phyloP scores from a whole-genome alignment of 2,113 vertebrate genomes.

The Hemicordylus capensis region DNA sequence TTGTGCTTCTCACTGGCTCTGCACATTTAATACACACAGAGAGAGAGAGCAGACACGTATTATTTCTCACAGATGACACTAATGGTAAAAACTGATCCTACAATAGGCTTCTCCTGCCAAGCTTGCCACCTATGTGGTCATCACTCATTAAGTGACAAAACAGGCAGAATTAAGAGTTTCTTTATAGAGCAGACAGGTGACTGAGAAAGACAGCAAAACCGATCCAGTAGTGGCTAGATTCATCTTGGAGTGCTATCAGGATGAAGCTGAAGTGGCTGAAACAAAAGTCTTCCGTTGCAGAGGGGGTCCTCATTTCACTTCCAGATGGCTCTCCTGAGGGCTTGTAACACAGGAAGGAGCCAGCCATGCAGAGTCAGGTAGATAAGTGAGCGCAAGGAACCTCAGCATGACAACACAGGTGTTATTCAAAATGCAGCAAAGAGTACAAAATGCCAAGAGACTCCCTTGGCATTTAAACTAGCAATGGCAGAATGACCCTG shows the following conservation, averaged over 20 bases:
- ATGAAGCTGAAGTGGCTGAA: background rate
- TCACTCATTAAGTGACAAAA: slow-evolving; percentile 30
- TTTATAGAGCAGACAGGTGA: slow-evolving; percentile 8
- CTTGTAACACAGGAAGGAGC: background rate
- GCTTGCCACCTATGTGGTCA: slow-evolving; percentile 27
- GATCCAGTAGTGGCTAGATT: slow-evolving; percentile 4
- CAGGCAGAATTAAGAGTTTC: slow-evolving; percentile 16
- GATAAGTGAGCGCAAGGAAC: background rate
- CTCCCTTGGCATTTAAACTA: background rate
- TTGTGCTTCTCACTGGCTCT: background rate
- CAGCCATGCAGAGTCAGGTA: background rate
- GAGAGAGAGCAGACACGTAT: background rate
- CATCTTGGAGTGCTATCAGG: background rate
- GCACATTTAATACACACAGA: background rate
- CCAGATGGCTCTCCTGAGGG: background rate
- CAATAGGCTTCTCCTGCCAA: slow-evolving; percentile 34
- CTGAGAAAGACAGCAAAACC: slow-evolving; percentile 8
- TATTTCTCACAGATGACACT: slow-evolving; percentile 28
- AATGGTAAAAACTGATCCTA: slow-evolving; percentile 32
- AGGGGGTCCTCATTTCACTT: background rate
- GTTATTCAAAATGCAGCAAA: background rate
- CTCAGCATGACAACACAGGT: background rate
- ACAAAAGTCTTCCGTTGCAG: background rate
- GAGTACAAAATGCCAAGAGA: background rate
- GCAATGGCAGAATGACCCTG: background rate